phyloP scores from a whole-genome alignment of 2,797 vertebrate species.

The Coilia nasus region DNA sequence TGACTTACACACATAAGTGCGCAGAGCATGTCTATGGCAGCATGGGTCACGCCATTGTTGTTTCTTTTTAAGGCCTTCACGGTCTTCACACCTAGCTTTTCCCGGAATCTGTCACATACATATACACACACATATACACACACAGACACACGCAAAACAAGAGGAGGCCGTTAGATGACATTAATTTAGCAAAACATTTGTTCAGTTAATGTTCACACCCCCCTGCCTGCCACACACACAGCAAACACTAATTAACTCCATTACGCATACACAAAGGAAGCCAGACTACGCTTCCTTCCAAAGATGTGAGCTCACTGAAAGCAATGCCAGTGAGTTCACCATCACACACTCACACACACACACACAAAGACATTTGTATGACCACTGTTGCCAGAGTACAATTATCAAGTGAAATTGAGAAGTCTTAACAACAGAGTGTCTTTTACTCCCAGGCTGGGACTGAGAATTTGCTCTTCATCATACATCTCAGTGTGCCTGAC shows the following conservation, averaged over 20 bases:
- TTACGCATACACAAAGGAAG: background rate
- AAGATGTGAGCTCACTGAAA: background rate
- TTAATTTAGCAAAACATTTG: background rate
- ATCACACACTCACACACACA: background rate
- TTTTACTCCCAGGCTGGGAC: background rate
- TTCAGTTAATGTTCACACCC: background rate
- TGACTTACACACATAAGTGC: conserved; percentile 99
- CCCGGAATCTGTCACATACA: conserved; percentile 87
- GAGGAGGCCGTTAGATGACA: background rate
- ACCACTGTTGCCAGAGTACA: conserved; percentile 31
- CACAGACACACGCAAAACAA: background rate
- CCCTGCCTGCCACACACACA: background rate
- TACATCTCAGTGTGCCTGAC: conserved; percentile 75
- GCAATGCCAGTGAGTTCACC: background rate
- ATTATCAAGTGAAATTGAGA: conserved; percentile 36
- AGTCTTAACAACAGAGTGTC: conserved; percentile 59
- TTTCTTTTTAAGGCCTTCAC: conserved; percentile 98
- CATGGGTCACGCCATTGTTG: conserved; percentile 93
- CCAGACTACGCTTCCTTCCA: background rate
- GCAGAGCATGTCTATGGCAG: conserved; percentile 98
- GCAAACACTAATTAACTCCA: background rate
- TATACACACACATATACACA: background rate
- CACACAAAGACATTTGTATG: background rate
- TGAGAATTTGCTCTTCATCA: conserved; percentile 56
- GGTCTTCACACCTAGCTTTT: conserved; percentile 95